Evolutionary conservation across 2,888 invertebrate species (phyloP).

Genomic region (Drosophila ezoana): DNA sequence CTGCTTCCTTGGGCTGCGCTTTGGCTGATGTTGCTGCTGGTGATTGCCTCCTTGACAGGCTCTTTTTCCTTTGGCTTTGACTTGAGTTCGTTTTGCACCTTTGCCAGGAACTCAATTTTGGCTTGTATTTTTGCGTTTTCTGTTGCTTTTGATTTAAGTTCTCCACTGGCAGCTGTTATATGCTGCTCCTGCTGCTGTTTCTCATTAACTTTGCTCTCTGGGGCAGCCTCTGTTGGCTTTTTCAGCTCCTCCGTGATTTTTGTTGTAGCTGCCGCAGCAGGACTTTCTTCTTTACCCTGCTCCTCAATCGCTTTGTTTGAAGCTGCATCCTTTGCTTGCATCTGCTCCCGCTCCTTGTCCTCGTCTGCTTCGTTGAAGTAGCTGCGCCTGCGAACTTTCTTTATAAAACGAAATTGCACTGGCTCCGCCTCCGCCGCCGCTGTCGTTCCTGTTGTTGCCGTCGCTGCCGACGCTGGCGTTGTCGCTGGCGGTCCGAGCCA

Average conservation of each 20-base stretch:
- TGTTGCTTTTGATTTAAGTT: background rate
- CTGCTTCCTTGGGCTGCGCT: conserved; percentile 6
- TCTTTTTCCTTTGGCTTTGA: conserved; percentile 44
- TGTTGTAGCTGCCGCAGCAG: background rate
- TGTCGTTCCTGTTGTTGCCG: background rate
- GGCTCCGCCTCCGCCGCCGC: conserved; percentile 14
- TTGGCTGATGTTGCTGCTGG: conserved; percentile 1
- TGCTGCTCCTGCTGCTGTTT: background rate
- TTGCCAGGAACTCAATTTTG: conserved; percentile 55
- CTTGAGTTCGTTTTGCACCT: conserved; percentile 61
- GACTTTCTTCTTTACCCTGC: background rate
- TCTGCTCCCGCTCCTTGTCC: conserved; percentile 29
- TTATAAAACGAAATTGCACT: conserved; percentile 82
- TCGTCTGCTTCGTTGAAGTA: conserved; percentile 79
- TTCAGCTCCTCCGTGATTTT: background rate
- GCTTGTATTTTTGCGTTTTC: conserved; percentile 38
- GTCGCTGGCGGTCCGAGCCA: conserved; percentile 31
- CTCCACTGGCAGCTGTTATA: conserved; percentile 4
- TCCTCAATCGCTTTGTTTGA: background rate
- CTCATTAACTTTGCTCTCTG: background rate
- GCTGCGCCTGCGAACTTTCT: conserved; percentile 81
- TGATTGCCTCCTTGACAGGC: background rate
- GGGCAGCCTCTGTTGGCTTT: background rate
- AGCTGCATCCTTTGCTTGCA: conserved; percentile 1
- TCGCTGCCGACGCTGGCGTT: background rate